Conservation (phyloP, 2,888 invertebrate genomes). For the Caenorhabditis sp. region DNA sequence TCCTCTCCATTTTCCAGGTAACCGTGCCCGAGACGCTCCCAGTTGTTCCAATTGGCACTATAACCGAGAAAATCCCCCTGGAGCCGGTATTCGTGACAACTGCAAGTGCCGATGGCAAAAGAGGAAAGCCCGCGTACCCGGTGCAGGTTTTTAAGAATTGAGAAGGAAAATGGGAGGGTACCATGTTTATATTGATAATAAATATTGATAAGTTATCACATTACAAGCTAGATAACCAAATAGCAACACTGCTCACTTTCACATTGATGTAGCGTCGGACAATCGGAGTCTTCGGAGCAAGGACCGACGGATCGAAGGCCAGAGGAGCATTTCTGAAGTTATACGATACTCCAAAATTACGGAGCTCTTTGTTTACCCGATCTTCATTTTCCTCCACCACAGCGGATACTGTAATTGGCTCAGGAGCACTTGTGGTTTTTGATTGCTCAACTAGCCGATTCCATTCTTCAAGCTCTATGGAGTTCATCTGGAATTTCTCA, state of each 20-base stretch:
- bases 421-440: conserved; percentile 15
- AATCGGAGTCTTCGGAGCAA: conserved; percentile 70
- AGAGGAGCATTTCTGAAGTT: conserved; percentile 65
- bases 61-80: conserved; percentile 15
- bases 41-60: conserved; percentile 18
- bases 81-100: conserved; percentile 30
- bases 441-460: conserved; percentile 37
- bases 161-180: too few species aligned
- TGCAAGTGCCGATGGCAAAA: conserved; percentile 30
- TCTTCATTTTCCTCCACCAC: conserved; percentile 42
- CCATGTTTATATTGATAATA: too few species aligned
- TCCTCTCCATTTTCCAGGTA: conserved; percentile 42
- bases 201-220: not conserved
- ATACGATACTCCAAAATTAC: not conserved
- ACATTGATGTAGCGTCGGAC: conserved; percentile 70
- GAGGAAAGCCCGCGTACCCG: conserved; percentile 32
- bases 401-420: conserved; percentile 47
- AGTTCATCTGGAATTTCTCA: conserved; percentile 43
- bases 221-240: conserved; percentile 18
- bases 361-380: conserved; percentile 14
- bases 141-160: conserved; percentile 33
- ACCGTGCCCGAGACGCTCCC: conserved; percentile 32
- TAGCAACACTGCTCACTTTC: conserved; percentile 69
- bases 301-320: conserved; percentile 68
- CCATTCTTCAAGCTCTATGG: conserved; percentile 55